Evolutionary conservation across 1,140 invertebrate species (phyloP), one percentile per base, ranked within the genome.

Genomic region (Parapsyche elsis): DNA sequence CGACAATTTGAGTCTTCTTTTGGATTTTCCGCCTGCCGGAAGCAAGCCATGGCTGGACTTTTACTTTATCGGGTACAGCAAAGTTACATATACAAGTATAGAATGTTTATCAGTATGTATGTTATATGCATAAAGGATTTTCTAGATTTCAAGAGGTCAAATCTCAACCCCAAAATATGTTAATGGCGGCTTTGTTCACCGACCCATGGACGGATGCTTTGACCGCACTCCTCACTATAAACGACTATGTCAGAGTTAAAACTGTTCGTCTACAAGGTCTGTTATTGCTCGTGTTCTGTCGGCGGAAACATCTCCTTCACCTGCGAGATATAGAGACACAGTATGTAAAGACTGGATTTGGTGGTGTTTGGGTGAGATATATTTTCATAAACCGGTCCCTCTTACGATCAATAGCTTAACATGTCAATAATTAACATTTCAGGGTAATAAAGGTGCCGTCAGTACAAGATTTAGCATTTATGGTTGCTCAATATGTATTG

Each of bases 371-470:
- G 96, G 92, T 92, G 83, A 90, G 89, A 87, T 49, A n/a, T 23
- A 14, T 49, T 53, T 23, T 73, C 19, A 46, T 46, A 73, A 21
- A 23, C 21, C 19, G 12, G 19, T 67, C 19, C 9, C 7, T 71
- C 26, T 71, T 71, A 71, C 38, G 2, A n/a, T 44, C 4, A 38
- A 71, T 71, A 71, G 77, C 53, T 38, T 80, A 85, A 81, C 81
- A 77, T 83, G 76, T 86, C 91, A n/a, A n/a, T n/a, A n/a, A n/a
- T n/a, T n/a, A n/a, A n/a, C n/a, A n/a, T 90, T 23, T 21, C 86
- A 97, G 96, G 97, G 97, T 75, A 98, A 98, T 87, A 99, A 98
- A 91, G 97, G 97, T 21, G 97, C 95, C 1, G 94, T 97, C 0
- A 96, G 94, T 84, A 91, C 97, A 64, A 90, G 97, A 70, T 92